Percentiles rank a stretch among this genome's conserved stretches.
These are phyloP conservation scores for Psammodynastes pulverulentus DNA, from an alignment of 2,113 vertebrate genomes.

Conservation along the genomic window DNA sequence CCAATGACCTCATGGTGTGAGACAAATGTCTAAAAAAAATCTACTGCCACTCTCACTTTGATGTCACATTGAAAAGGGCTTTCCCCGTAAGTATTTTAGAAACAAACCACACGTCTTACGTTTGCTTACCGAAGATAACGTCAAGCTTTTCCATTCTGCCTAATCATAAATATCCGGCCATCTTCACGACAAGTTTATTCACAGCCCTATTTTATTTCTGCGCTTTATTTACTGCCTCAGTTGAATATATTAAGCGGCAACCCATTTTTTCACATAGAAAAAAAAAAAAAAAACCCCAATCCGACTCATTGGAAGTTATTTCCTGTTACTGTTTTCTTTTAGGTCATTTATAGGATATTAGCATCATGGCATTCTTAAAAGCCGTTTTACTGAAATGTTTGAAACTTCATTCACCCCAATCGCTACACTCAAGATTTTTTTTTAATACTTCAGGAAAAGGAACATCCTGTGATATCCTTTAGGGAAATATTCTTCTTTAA, in stretches of 20 bases:
- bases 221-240: not conserved
- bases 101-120: not conserved
- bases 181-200: not conserved
- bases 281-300: not conserved
- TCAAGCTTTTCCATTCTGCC: not conserved
- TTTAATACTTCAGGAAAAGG: not conserved
- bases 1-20: not conserved
- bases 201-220: not conserved
- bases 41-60: not conserved
- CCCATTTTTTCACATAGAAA: not conserved
- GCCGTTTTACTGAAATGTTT: not conserved
- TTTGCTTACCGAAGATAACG: not conserved
- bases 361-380: not conserved
- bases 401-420: not conserved
- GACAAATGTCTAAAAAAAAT: not conserved
- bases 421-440: not conserved
- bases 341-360: not conserved
- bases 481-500: not conserved
- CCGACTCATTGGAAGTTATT: not conserved
- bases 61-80: not conserved
- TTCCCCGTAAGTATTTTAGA: not conserved
- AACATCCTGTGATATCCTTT: not conserved
- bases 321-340: not conserved
- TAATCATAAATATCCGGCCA: not conserved
- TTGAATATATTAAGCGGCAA: not conserved